Conservation (phyloP, 1,140 invertebrate genomes). For the Rhyacophila brunnea region DNA sequence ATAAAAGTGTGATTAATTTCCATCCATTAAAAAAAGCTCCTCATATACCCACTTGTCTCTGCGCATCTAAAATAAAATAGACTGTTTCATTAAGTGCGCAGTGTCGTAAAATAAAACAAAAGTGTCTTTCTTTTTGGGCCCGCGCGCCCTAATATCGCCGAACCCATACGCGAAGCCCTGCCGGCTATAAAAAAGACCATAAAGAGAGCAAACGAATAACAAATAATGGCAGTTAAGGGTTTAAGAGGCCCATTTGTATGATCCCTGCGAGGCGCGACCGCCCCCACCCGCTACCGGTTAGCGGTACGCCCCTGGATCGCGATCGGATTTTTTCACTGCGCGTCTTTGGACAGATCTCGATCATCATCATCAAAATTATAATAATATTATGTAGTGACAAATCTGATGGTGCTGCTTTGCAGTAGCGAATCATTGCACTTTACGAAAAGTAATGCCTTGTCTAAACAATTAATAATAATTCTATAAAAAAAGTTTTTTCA, state of each 20-base stretch:
- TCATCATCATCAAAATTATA: too few relatives aligned
- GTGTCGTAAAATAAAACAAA: neutral
- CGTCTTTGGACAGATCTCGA: neutral
- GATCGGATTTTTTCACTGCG: neutral
- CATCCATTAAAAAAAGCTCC: too few relatives aligned
- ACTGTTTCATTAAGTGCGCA: neutral
- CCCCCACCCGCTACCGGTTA: slow-evolving; percentile 8
- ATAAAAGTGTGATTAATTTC: too few relatives aligned
- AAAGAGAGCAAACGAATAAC: slow-evolving; percentile 36
- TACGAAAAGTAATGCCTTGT: too few relatives aligned
- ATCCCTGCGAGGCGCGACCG: slow-evolving; percentile 23
- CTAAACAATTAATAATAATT: too few relatives aligned
- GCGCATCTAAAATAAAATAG: neutral
- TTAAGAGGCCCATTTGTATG: slow-evolving; percentile 37
- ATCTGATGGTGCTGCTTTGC: too few relatives aligned
- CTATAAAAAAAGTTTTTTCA: too few relatives aligned
- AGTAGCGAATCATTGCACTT: too few relatives aligned
- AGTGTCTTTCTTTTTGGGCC: neutral
- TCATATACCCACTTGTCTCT: neutral
- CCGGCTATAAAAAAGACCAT: slow-evolving; percentile 34
- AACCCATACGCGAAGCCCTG: slow-evolving; percentile 29
- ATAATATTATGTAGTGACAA: too few relatives aligned
- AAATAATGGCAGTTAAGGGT: slow-evolving; percentile 37
- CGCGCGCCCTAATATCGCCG: slow-evolving; percentile 26
- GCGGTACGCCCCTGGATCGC: slow-evolving; percentile 13